These are phyloP conservation scores for Tachina grossa DNA, from an alignment of 2,888 invertebrate genomes.

Conservation along the genomic window DNA sequence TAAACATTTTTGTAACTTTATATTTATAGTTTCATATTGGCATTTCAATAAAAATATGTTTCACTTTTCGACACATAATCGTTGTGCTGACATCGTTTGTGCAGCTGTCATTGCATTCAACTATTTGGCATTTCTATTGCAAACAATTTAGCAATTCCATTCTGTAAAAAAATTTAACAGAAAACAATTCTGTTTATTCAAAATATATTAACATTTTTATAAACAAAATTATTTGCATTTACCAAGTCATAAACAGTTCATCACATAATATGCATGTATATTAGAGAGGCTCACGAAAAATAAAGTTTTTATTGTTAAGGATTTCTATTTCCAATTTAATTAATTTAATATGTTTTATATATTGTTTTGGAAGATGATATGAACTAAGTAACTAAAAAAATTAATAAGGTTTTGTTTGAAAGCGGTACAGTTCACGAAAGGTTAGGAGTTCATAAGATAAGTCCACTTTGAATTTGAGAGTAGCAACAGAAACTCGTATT, in stretches of 20 bases:
- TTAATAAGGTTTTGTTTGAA: no score
- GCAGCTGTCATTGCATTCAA: not conserved
- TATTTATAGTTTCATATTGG: not conserved
- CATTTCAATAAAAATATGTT: not conserved
- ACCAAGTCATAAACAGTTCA: not conserved
- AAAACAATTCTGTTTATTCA: conserved; percentile 6
- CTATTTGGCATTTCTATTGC: conserved; percentile 7
- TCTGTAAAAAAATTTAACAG: not conserved
- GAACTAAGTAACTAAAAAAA: no score
- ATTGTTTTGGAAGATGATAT: no score
- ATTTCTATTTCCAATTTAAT: no score
- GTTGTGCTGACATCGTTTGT: not conserved
- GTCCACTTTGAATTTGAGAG: no score
- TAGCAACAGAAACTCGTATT: no score
- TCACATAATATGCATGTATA: not conserved
- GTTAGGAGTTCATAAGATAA: no score
- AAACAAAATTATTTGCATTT: conserved; percentile 21
- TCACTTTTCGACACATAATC: not conserved
- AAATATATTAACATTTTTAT: conserved; percentile 9
- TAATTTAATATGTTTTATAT: no score
- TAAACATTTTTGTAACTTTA: not conserved
- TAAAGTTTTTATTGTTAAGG: no score
- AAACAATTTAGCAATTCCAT: conserved; percentile 29
- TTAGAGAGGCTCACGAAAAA: not conserved
- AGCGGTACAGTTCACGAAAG: no score